Conservation (phyloP, 2,797 vertebrate species). For the Gallirallus australis region DNA sequence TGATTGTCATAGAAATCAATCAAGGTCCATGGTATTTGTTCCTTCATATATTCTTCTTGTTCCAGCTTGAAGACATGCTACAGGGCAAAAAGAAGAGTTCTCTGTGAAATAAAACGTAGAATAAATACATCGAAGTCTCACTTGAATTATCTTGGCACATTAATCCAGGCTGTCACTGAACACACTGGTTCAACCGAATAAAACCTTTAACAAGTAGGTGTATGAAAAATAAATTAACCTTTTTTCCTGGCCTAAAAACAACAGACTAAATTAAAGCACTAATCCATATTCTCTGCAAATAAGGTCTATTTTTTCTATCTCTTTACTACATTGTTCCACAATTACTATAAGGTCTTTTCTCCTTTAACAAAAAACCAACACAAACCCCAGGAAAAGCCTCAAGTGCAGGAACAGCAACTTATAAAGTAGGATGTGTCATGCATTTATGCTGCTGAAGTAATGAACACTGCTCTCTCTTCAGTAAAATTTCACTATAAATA, state of each 20-base stretch:
- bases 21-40: conserved; percentile 98
- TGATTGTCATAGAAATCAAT: conserved; percentile 99
- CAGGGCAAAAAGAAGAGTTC: conserved; percentile 35
- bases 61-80: conserved; percentile 99
- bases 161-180: conserved; percentile 11
- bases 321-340: neutral
- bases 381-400: neutral
- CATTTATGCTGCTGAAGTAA: neutral
- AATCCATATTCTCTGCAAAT: neutral
- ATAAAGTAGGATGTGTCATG: neutral
- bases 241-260: conserved; percentile 29
- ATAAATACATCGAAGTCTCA: neutral
- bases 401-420: neutral
- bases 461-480: neutral
- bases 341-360: neutral
- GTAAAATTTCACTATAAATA: conserved; percentile 41
- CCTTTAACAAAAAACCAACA: neutral
- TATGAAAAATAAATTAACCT: conserved; percentile 44
- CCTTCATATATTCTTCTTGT: conserved; percentile 98
- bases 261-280: neutral
- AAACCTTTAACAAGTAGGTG: neutral
- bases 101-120: conserved; percentile 47
- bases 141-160: neutral
- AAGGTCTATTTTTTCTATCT: neutral
- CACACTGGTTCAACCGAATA: neutral